Percentiles rank a stretch among this genome's conserved stretches.
phyloP scores from a whole-genome alignment of 2,888 invertebrate species.

The Polyploca ridens region DNA sequence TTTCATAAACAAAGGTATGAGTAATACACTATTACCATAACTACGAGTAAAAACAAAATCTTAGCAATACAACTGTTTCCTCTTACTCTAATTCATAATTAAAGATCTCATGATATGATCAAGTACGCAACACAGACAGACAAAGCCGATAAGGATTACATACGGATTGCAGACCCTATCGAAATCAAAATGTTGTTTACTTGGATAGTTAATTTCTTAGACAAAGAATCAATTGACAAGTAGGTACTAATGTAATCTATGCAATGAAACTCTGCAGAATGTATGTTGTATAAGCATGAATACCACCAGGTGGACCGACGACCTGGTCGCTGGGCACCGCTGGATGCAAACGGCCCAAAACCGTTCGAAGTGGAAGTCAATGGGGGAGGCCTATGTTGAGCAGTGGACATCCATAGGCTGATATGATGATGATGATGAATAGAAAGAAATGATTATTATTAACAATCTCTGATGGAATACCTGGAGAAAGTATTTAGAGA shows the following conservation, averaged over 20 bases:
- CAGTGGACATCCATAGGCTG: no score
- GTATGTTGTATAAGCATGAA: neutral
- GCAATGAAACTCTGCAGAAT: neutral
- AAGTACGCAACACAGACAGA: neutral
- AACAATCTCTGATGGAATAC: no score
- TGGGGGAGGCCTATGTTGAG: no score
- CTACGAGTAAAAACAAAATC: neutral
- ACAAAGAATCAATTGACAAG: no score
- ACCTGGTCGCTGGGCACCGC: no score
- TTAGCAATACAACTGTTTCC: neutral
- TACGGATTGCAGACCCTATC: neutral
- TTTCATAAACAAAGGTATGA: conserved; percentile 1
- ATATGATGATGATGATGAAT: no score
- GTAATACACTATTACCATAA: neutral
- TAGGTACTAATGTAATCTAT: neutral
- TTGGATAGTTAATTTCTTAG: no score
- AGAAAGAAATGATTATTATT: no score
- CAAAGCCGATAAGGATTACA: neutral
- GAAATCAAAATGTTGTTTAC: neutral
- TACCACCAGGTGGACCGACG: no score
- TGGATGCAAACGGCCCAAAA: no score
- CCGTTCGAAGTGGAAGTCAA: no score
- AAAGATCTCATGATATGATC: neutral
- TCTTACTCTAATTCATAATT: neutral
- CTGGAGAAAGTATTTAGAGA: no score